These are phyloP conservation scores for Takifugu bimaculatus DNA, from an alignment of 2,113 vertebrate genomes.

Conservation along the genomic window DNA sequence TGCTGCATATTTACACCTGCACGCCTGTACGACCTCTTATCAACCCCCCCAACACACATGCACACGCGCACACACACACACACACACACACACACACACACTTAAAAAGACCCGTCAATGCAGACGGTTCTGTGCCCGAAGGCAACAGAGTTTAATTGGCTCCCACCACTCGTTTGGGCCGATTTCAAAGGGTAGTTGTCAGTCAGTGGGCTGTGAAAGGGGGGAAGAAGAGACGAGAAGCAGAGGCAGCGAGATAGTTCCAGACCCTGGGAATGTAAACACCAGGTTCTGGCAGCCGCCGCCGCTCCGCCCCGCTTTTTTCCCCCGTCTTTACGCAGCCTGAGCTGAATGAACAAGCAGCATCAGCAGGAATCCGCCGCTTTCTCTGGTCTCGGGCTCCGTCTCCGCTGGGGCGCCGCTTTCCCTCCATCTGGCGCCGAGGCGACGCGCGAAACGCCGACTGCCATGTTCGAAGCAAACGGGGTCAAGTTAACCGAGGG, in stretches of 20 bases:
- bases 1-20: conserved; percentile 25
- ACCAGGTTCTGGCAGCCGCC: conserved; percentile 31
- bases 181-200: conserved; percentile 38
- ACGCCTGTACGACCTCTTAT: conserved; percentile 15
- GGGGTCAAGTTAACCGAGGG: too few species aligned
- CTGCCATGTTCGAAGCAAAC: too few species aligned
- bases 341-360: conserved; percentile 13
- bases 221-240: conserved; percentile 9
- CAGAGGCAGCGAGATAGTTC: conserved; percentile 25
- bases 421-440: conserved; percentile 19
- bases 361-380: neutral
- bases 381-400: conserved; percentile 1
- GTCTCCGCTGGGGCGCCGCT: conserved; percentile 5
- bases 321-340: conserved; percentile 2
- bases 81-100: neutral
- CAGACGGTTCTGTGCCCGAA: conserved; percentile 5
- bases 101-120: neutral
- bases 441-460: too few species aligned
- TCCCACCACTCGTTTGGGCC: conserved; percentile 12
- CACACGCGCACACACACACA: neutral
- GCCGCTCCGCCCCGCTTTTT: neutral
- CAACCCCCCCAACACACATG: too few species aligned
- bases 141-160: conserved; percentile 37
- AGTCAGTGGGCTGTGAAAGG: conserved; percentile 25
- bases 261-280: conserved; percentile 52